Percentiles rank a stretch among this genome's conserved stretches.
Conservation (phyloP, 1,140 invertebrate genomes). For the Pollicipes pollicipes region DNA sequence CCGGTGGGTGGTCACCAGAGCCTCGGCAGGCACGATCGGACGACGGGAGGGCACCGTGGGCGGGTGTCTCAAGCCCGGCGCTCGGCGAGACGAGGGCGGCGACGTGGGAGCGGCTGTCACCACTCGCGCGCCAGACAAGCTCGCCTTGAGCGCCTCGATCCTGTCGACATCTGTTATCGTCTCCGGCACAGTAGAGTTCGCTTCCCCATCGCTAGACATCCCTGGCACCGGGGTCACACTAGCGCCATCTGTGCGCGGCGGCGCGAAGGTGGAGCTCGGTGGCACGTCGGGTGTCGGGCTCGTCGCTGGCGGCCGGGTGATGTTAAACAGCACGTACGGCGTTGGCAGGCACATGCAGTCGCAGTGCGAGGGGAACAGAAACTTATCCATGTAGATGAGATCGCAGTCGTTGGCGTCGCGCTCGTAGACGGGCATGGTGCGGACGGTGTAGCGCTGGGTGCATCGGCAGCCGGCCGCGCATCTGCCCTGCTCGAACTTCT, state of each 20-base stretch:
- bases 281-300: background rate
- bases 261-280: background rate
- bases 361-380: background rate
- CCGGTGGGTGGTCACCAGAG: background rate
- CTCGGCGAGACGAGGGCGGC: too few species aligned
- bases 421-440: background rate
- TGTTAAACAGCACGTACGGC: background rate
- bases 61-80: too few species aligned
- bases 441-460: background rate
- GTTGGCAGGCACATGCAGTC: background rate
- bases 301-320: background rate
- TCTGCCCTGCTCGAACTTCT: background rate
- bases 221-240: too few species aligned
- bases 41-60: too few species aligned
- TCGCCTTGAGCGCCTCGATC: too few species aligned
- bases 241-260: too few species aligned
- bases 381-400: background rate
- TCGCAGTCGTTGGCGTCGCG: background rate
- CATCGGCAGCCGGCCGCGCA: background rate
- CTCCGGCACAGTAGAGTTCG: too few species aligned
- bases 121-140: too few species aligned
- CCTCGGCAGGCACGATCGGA: too few species aligned
- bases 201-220: too few species aligned
- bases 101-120: too few species aligned
- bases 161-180: too few species aligned